Evolutionary conservation across 2,797 vertebrate genomes (phyloP).

Genomic region (Danio choprae): DNA sequence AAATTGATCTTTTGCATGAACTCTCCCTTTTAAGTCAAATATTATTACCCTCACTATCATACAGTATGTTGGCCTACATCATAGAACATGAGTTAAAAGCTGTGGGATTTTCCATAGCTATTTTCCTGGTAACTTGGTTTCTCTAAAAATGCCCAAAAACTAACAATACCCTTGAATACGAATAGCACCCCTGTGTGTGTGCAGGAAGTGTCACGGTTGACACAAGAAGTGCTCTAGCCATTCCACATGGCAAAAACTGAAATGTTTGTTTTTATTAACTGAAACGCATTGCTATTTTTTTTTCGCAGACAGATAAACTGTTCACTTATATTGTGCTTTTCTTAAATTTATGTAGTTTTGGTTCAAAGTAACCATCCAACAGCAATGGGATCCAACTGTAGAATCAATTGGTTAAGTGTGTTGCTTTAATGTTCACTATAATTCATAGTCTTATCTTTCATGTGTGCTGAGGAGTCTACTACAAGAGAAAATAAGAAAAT

Average conservation of each 20-base stretch:
- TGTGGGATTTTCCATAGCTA: slow-evolving; percentile 26
- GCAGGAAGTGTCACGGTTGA: slow-evolving; percentile 44
- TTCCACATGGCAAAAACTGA: not conserved
- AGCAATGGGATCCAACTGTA: slow-evolving; percentile 16
- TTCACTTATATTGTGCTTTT: slow-evolving; percentile 21
- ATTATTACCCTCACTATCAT: slow-evolving; percentile 22
- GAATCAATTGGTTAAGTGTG: slow-evolving; percentile 29
- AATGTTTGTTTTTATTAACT: slow-evolving; percentile 18
- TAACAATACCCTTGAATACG: slow-evolving; percentile 22
- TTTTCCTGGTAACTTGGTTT: slow-evolving; percentile 10
- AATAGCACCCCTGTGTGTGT: not conserved
- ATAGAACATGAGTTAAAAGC: not conserved
- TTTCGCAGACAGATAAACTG: not conserved
- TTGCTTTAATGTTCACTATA: slow-evolving; percentile 44
- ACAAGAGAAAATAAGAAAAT: slow-evolving; percentile 43
- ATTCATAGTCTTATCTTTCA: slow-evolving; percentile 49
- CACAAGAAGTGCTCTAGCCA: slow-evolving; percentile 37
- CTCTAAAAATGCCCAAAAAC: not conserved
- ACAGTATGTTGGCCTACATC: slow-evolving; percentile 24
- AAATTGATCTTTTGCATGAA: not conserved
- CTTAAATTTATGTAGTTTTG: slow-evolving; percentile 11
- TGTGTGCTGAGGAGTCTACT: slow-evolving; percentile 44
- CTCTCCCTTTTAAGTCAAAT: not conserved
- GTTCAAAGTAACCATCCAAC: slow-evolving; percentile 23
- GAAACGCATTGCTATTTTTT: slow-evolving; percentile 9